Evolutionary conservation across 2,113 vertebrate species (phyloP).

Genomic region (Halichoerus grypus): DNA sequence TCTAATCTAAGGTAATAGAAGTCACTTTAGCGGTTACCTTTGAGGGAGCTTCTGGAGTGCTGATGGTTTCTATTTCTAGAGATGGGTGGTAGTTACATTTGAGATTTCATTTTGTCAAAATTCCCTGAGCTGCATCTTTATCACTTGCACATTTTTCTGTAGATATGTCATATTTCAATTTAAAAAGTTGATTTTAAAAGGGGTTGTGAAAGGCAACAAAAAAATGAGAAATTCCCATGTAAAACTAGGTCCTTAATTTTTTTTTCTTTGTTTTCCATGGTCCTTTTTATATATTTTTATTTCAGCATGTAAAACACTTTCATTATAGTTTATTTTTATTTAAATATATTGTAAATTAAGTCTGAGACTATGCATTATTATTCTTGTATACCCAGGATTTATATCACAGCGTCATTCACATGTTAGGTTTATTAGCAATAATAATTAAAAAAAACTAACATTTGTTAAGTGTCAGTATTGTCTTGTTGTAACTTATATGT

Average conservation of each 20-base stretch:
- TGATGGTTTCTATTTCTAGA: background rate
- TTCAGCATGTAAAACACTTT: background rate
- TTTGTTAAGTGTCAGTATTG: background rate
- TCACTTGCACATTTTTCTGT: background rate
- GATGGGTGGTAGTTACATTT: background rate
- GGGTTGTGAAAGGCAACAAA: background rate
- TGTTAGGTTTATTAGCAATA: background rate
- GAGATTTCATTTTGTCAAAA: background rate
- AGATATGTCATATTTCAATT: background rate
- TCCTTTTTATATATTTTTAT: background rate
- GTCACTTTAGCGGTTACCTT: background rate
- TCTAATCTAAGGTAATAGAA: background rate
- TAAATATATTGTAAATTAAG: background rate
- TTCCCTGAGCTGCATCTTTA: background rate
- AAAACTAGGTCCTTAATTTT: background rate
- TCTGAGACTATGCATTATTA: background rate
- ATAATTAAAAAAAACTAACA: background rate
- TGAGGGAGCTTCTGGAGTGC: background rate
- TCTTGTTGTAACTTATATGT: background rate
- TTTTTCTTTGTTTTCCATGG: background rate
- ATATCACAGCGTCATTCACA: background rate
- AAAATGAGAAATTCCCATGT: background rate
- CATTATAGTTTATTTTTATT: slow-evolving; percentile 20
- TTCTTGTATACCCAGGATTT: background rate
- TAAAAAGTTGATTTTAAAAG: background rate